These are phyloP conservation scores for Sinohyriopsis cumingii DNA, from an alignment of 2,888 invertebrate species.

Conservation along the genomic window DNA sequence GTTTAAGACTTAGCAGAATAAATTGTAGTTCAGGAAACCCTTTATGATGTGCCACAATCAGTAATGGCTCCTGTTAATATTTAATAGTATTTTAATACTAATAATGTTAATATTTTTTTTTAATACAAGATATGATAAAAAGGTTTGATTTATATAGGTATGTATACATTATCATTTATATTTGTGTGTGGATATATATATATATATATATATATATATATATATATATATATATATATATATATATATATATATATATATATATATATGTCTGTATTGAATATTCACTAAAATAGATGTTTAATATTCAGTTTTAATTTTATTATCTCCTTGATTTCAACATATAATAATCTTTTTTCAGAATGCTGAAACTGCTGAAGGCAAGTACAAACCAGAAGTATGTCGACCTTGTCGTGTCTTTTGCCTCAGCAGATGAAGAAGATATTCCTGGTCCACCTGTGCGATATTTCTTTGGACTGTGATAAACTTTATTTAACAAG, in stretches of 20 bases:
- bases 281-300: neutral
- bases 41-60: too few relatives aligned
- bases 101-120: too few relatives aligned
- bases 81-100: too few relatives aligned
- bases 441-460: conserved; percentile 62
- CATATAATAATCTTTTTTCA: conserved; percentile 30
- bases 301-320: neutral
- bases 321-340: neutral
- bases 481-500: conserved; percentile 10
- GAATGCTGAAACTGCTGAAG: conserved; percentile 66
- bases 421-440: conserved; percentile 55
- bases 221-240: too few relatives aligned
- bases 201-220: too few relatives aligned
- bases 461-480: conserved; percentile 56
- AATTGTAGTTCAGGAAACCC: too few relatives aligned
- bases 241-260: too few relatives aligned
- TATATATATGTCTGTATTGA: neutral
- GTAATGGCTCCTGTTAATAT: too few relatives aligned
- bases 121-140: too few relatives aligned
- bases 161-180: too few relatives aligned
- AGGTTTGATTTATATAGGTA: too few relatives aligned
- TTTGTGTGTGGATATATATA: neutral
- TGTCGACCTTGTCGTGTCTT: conserved; percentile 67
- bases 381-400: conserved; percentile 53
- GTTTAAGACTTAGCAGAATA: too few relatives aligned